These are phyloP conservation scores for Agrochola lota DNA, from an alignment of 2,888 invertebrate genomes.

Conservation along the genomic window DNA sequence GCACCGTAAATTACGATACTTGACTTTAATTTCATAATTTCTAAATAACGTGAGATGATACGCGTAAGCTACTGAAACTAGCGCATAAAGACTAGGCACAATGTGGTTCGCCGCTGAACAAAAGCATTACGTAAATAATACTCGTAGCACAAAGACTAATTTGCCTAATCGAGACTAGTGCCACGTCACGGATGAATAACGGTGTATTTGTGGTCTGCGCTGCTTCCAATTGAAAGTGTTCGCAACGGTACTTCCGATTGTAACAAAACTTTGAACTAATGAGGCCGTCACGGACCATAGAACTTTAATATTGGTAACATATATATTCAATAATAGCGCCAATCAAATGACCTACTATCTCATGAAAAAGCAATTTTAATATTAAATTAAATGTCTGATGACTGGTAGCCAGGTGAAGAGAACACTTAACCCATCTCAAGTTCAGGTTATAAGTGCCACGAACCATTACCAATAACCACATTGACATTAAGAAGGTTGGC, in stretches of 20 bases:
- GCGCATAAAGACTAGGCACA: conserved; percentile 21
- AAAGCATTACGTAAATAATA: conserved; percentile 55
- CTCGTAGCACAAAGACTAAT: conserved; percentile 64
- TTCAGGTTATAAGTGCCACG: background rate
- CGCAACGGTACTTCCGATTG: conserved; percentile 83
- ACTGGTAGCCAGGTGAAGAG: too few species aligned
- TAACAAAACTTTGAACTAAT: conserved; percentile 78
- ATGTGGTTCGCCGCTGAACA: conserved; percentile 29
- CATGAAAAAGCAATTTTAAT: background rate
- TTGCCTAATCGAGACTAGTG: conserved; percentile 60
- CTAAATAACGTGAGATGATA: conserved; percentile 38
- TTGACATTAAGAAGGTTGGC: background rate
- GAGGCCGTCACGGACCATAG: conserved; percentile 75
- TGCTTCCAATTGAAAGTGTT: conserved; percentile 79
- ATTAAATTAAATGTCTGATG: background rate
- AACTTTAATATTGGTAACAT: conserved; percentile 39
- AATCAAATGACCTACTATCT: conserved; percentile 17
- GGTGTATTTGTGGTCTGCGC: conserved; percentile 62
- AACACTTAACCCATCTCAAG: background rate
- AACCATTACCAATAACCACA: background rate
- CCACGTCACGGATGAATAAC: conserved; percentile 70
- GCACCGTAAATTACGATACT: conserved; percentile 33
- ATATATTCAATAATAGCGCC: conserved; percentile 31
- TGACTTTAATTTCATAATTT: conserved; percentile 37
- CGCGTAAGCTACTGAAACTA: conserved; percentile 18